Conservation (phyloP, 1,140 invertebrate genomes). For the Aradophagus sp. region DNA sequence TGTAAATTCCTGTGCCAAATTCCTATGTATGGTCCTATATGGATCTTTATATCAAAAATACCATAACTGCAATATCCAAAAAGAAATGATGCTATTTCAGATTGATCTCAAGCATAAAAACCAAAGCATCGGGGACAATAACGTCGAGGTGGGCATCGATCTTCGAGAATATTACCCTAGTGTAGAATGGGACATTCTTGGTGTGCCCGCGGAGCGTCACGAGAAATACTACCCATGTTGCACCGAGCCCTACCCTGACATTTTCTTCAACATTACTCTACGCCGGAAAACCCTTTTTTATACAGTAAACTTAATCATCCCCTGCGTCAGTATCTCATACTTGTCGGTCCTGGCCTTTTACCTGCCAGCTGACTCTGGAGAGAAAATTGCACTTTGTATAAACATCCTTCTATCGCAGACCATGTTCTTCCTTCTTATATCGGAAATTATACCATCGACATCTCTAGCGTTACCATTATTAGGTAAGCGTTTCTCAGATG, state of each 20-base stretch:
- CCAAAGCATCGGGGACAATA: constrained; percentile 84
- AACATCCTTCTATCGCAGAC: constrained; percentile 98
- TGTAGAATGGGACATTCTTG: constrained; percentile 98
- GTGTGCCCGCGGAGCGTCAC: constrained; percentile 92
- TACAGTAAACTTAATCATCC: constrained; percentile 96
- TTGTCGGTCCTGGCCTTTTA: constrained; percentile 96
- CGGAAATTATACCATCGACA: constrained; percentile 98
- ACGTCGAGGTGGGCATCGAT: constrained; percentile 92
- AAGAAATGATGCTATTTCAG: constrained; percentile 72
- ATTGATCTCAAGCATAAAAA: constrained; percentile 94
- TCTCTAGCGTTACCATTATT: constrained; percentile 96
- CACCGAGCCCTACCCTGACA: constrained; percentile 92
- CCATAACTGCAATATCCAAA: no score
- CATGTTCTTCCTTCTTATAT: constrained; percentile 99
- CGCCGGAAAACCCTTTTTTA: constrained; percentile 96
- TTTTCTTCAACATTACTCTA: constrained; percentile 97
- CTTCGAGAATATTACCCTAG: constrained; percentile 95
- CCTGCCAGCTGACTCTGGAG: constrained; percentile 97
- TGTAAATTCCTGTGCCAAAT: no score
- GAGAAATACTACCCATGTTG: constrained; percentile 93
- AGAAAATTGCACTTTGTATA: constrained; percentile 98
- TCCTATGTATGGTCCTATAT: no score
- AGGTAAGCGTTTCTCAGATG: constrained; percentile 75
- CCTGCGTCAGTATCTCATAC: constrained; percentile 94
- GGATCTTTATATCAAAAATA: no score